phyloP scores from a whole-genome alignment of 2,113 vertebrate species.

The Notarius quadriscutis region DNA sequence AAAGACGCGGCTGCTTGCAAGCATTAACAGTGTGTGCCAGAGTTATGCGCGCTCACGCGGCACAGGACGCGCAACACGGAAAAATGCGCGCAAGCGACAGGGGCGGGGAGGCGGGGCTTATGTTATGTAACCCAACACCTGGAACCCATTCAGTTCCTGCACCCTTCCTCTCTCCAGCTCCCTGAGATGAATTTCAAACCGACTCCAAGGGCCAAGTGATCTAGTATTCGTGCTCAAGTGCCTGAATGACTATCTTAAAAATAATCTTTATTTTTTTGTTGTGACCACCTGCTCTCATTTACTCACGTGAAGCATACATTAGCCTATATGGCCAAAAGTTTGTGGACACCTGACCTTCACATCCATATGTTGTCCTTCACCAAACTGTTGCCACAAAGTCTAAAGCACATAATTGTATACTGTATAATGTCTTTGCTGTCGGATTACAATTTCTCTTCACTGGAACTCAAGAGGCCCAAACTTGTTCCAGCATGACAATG shows the following conservation, averaged over 20 bases:
- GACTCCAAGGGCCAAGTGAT: neutral
- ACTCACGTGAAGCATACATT: neutral
- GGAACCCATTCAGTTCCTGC: conserved; percentile 29
- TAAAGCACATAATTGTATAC: neutral
- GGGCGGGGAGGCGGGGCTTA: conserved; percentile 48
- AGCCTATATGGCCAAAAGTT: neutral
- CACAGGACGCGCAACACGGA: conserved; percentile 11
- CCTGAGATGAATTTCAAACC: neutral
- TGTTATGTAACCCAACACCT: conserved; percentile 73
- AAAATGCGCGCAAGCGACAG: conserved; percentile 32
- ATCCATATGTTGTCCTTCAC: neutral
- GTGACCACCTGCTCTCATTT: neutral
- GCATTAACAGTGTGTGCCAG: neutral
- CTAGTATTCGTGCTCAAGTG: neutral
- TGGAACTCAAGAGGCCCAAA: neutral
- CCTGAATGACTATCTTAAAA: neutral
- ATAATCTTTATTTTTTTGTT: neutral
- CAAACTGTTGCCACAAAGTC: neutral
- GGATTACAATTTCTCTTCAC: neutral
- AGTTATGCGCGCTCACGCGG: conserved; percentile 10
- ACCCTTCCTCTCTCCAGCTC: neutral
- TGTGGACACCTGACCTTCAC: neutral
- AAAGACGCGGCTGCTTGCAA: neutral
- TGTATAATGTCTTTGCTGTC: neutral
- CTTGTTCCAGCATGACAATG: neutral